Evolutionary conservation across 2,888 invertebrate genomes (phyloP), one percentile per base, ranked within the genome.

Genomic region (Cantharis lateralis): DNA sequence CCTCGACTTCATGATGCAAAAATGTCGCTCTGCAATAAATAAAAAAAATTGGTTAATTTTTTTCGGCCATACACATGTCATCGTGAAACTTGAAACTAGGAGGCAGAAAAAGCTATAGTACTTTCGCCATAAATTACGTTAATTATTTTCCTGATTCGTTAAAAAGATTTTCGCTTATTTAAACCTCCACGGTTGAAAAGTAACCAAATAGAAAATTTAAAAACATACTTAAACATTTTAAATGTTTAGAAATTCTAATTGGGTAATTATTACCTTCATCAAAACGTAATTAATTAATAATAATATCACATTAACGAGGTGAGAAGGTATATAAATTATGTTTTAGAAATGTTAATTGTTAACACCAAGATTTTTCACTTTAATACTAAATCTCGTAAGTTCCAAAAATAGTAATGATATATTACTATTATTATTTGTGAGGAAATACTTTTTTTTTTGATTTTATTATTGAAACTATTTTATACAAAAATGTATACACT

Each of bases 1-100:
- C 28, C 71, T 74, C 24, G 77, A 71, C 62, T 24, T 70, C 77
- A 77, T 77, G 48, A 5, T 77, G 28, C 15, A 13, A 10, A 15
- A 70, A 62, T 20, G 20, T 62, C 16, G 48, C 71, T 74, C 77
- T 77, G 74, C 3, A 77, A 77, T 24, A 10, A 77, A 77, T 28
- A 20, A 15, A 66, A n/a, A n/a, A 48, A 48, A 48, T 7, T 48
- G 0, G n/a, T 48, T 48, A 48, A 48, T n/a, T n/a, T n/a, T n/a
- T 48, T 4, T 32, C 3, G 32, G 11, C 11, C 11, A 10, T 28
- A 28, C 28, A 28, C 10, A 26, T 26, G 26, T 28, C 3, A 20
- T 20, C 20, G 20, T 20, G 20, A 20, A 20, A 20, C 5, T 20
- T 3, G 20, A 20, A 20, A 20, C 20, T 20, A 20, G 20, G 20